A percentile compares a stretch with the other conserved stretches of the same genome.
These are phyloP conservation scores for Danio aesculapii DNA, from an alignment of 2,797 vertebrate genomes.

Conservation along the genomic window DNA sequence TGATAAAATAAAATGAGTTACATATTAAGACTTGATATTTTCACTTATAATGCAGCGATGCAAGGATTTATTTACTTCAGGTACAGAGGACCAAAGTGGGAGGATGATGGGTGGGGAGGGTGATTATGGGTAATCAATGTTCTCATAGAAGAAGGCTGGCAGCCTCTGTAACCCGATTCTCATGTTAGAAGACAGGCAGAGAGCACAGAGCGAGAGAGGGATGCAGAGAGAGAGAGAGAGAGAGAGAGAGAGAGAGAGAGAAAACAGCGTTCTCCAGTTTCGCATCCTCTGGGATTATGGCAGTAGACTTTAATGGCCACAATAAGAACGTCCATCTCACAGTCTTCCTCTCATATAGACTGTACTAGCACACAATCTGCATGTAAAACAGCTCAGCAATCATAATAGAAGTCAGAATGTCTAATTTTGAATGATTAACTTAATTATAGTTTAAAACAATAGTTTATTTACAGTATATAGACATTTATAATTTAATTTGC, in stretches of 20 bases:
- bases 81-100: constrained; percentile 28
- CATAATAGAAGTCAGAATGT: neutral
- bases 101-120: constrained; percentile 69
- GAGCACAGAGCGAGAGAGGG: constrained; percentile 11
- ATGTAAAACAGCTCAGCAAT: neutral
- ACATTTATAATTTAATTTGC: too few species aligned
- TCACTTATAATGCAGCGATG: constrained; percentile 10
- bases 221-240: constrained; percentile 28
- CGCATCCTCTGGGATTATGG: constrained; percentile 54
- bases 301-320: constrained; percentile 41
- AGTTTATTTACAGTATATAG: too few species aligned
- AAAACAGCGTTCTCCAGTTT: constrained; percentile 49
- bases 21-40: neutral
- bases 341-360: neutral
- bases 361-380: neutral
- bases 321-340: constrained; percentile 22
- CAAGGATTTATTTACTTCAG: neutral
- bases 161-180: constrained; percentile 74
- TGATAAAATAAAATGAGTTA: too few species aligned
- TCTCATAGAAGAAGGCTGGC: constrained; percentile 64
- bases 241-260: constrained; percentile 20
- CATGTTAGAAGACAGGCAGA: constrained; percentile 59
- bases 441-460: too few species aligned
- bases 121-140: constrained; percentile 76
- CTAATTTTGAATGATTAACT: neutral